Conservation (phyloP, 2,113 vertebrate genomes). For the Falco punctatus region DNA sequence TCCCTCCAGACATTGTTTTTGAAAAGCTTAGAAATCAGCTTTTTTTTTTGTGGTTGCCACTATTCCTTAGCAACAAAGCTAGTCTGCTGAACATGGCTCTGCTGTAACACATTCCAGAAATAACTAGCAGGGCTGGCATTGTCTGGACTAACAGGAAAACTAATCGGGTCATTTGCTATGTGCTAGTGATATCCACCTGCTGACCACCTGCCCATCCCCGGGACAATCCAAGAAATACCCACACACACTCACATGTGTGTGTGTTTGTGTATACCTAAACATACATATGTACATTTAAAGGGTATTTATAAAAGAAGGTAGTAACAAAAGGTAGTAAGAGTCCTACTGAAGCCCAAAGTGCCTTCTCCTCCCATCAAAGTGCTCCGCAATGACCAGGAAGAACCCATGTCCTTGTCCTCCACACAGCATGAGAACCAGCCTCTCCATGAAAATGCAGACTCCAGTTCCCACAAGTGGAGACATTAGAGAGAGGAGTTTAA, state of each 20-base stretch:
- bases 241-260: accelerated
- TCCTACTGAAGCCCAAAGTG: accelerated
- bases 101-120: constrained; percentile 47
- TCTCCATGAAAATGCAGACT: not conserved
- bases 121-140: constrained; percentile 20
- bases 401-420: not conserved
- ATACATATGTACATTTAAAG: accelerated
- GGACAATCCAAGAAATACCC: not conserved
- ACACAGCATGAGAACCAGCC: not conserved
- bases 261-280: not conserved
- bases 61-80: constrained; percentile 63
- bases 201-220: accelerated
- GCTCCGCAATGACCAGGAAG: not conserved
- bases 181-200: constrained; percentile 11
- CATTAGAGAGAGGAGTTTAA: not conserved
- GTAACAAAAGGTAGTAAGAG: not conserved
- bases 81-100: not conserved
- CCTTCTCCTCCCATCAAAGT: not conserved
- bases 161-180: not conserved
- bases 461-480: accelerated
- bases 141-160: not conserved
- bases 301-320: not conserved
- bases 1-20: constrained; percentile 37
- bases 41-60: not conserved
- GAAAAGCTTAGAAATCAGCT: constrained; percentile 48